These are phyloP conservation scores for Lingula anatina DNA, from an alignment of 2,888 invertebrate species.

Conservation along the genomic window DNA sequence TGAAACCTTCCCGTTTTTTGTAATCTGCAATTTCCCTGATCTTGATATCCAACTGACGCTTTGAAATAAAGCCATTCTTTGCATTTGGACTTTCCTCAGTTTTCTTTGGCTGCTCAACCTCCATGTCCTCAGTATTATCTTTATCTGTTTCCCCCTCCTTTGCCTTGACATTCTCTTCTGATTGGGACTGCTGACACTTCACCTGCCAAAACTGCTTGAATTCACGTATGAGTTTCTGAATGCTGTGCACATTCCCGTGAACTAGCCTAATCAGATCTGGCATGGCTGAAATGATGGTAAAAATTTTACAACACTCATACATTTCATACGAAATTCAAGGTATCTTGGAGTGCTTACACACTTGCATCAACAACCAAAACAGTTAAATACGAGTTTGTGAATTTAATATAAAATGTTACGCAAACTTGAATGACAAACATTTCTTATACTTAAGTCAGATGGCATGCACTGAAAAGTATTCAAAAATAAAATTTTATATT, in stretches of 20 bases:
- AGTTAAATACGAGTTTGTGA: too few relatives aligned
- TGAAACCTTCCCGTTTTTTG: constrained; percentile 57
- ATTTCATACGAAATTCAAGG: too few relatives aligned
- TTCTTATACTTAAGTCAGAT: too few relatives aligned
- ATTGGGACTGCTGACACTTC: constrained; percentile 22
- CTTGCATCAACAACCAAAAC: too few relatives aligned
- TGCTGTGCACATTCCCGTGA: constrained; percentile 64
- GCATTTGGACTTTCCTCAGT: constrained; percentile 15
- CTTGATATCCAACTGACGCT: constrained; percentile 39
- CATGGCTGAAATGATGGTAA: constrained; percentile 58
- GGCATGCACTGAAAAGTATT: too few relatives aligned
- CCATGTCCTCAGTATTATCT: not conserved
- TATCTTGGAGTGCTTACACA: too few relatives aligned
- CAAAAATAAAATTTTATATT: too few relatives aligned
- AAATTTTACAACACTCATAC: too few relatives aligned
- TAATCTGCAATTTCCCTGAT: constrained; percentile 63
- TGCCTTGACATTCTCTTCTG: not conserved
- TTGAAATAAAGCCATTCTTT: constrained; percentile 38
- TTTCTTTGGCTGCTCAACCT: constrained; percentile 1
- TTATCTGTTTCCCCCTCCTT: not conserved
- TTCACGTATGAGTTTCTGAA: constrained; percentile 60
- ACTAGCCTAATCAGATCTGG: constrained; percentile 63
- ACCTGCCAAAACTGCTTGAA: constrained; percentile 60
- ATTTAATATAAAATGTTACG: too few relatives aligned
- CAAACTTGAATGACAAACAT: too few relatives aligned